Base-by-base conservation (phyloP, 2,888 invertebrate genomes). In the Agrochola lychnidis region DNA sequence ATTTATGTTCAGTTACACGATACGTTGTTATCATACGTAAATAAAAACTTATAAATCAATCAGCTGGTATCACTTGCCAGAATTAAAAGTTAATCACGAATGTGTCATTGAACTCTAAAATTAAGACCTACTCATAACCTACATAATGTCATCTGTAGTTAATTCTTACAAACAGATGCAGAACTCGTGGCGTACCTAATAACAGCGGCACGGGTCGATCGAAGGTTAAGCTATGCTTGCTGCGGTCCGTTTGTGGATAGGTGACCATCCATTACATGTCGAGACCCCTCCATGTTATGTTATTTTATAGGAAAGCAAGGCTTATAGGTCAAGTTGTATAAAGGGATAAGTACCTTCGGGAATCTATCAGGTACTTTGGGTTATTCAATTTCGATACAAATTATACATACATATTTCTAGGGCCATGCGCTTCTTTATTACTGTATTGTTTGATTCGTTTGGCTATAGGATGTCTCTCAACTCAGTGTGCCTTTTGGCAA, bases 11-110 rank as follows among this genome's bases (percentile, higher is more conserved):
- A 79, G 56, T 64, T 59, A 22, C 62, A 19, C 66, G 59, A 22
- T 45, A 42, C 63, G n/a, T 30, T 36, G 68, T 85, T 83, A 83
- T 83, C 82, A 53, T n/a, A 12, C 45, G 9, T 57, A 57, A 68
- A 67, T 68, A 76, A 76, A 85, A 70, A 76, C 51, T 6, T 76
- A 76, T 86, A 83, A 83, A 86, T 86, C 84, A 83, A 83, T 86
- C 84, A 70, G 56, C 16, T 2, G n/a, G 36, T 76, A 79, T 76
- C 87, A 73, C 45, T 82, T 69, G 19, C 53, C 62, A 72, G 71
- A 82, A 82, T 59, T 67, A 85, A 70, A 69, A 30, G 2, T 42
- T 76, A 62, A 57, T 69, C 56, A 22, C 7, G 45, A 12, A 30
- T 59, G 53, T 76, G 85, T 72, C 85, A 81, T 40, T 85, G 76